phyloP scores from a whole-genome alignment of 2,797 vertebrate genomes.

The Mus minutoides region DNA sequence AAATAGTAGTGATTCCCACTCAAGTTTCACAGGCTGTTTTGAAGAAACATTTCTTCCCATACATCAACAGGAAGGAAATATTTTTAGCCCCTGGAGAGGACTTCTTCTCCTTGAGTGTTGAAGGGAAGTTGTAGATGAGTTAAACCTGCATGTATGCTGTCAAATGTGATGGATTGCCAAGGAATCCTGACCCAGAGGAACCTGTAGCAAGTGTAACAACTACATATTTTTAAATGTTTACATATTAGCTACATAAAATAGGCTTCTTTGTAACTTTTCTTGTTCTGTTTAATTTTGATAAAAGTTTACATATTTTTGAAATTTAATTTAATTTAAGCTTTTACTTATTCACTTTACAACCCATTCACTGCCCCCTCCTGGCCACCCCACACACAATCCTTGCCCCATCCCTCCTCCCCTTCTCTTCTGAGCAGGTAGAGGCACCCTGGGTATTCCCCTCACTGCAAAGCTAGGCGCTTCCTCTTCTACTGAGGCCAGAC shows the following conservation, averaged over 20 bases:
- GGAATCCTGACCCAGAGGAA: slow-evolving; percentile 15
- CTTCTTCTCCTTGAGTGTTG: slow-evolving; percentile 17
- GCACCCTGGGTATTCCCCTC: too few relatives aligned
- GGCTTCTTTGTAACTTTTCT: background rate
- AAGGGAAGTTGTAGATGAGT: slow-evolving; percentile 12
- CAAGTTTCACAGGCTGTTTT: background rate
- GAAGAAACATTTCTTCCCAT: background rate
- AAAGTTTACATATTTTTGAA: background rate
- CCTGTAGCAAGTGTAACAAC: background rate
- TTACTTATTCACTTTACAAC: background rate
- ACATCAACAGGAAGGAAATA: slow-evolving; percentile 16
- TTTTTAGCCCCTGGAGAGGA: slow-evolving; percentile 45
- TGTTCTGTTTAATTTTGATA: background rate
- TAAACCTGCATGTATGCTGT: background rate
- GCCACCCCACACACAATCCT: background rate
- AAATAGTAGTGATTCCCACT: background rate
- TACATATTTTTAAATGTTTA: background rate
- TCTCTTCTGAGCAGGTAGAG: background rate
- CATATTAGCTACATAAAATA: background rate
- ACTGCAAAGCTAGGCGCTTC: background rate
- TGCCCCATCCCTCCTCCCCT: background rate
- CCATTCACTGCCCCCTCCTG: background rate
- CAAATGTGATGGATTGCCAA: slow-evolving; percentile 32
- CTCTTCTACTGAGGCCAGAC: background rate
- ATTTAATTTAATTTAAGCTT: background rate